Evolutionary conservation across 92 coral and sea anemone genomes (phyloP).

Genomic region (Paragorgia papillata): DNA sequence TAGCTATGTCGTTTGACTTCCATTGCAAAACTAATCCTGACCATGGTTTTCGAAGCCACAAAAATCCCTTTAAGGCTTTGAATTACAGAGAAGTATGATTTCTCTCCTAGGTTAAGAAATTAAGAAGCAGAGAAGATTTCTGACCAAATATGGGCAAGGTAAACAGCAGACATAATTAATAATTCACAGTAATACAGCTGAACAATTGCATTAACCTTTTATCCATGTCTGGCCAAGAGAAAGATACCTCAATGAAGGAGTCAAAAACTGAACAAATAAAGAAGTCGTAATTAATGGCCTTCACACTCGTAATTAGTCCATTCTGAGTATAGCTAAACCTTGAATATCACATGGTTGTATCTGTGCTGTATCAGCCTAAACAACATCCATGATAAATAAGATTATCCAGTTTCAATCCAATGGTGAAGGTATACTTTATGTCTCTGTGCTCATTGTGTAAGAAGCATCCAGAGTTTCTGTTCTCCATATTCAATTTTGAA

Average conservation of each 20-base stretch:
- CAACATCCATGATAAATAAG: no score
- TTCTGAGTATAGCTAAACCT: no score
- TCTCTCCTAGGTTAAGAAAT: background rate
- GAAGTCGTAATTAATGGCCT: conserved; percentile 16
- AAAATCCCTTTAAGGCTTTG: no score
- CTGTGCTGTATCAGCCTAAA: no score
- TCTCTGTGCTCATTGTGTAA: no score
- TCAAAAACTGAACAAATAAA: conserved; percentile 13
- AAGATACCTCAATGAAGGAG: background rate
- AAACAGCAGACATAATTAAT: conserved; percentile 1
- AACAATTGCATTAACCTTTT: background rate
- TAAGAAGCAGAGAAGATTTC: background rate
- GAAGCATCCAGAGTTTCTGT: no score
- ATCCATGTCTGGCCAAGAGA: conserved; percentile 1
- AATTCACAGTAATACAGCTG: conserved; percentile 15
- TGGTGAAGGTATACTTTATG: no score
- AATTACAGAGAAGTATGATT: background rate
- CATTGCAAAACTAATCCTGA: no score
- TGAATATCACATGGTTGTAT: no score
- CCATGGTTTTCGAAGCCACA: no score
- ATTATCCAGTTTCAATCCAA: no score
- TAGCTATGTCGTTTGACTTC: no score
- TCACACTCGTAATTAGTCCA: background rate
- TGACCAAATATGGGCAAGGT: background rate
- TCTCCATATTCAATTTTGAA: background rate